Conservation (phyloP, 2,113 vertebrate genomes). For the Crotalus viridis region DNA sequence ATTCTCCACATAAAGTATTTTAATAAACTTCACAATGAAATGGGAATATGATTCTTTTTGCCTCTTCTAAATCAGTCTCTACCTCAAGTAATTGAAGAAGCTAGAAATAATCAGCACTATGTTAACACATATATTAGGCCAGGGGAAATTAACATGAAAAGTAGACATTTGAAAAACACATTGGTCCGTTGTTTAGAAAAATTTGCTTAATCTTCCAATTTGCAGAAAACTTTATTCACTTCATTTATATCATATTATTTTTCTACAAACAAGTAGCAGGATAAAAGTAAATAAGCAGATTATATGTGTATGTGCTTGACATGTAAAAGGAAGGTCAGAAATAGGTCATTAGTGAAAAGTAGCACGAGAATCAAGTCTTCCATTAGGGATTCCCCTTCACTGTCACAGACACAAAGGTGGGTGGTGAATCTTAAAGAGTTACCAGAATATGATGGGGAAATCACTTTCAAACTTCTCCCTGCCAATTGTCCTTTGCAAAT, state of each 20-base stretch:
- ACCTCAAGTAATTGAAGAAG: slow-evolving; percentile 29
- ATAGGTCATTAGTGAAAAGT: neutral
- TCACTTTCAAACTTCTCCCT: neutral
- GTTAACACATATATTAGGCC: neutral
- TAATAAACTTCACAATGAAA: slow-evolving; percentile 36
- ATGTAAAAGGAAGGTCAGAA: neutral
- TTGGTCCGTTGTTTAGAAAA: neutral
- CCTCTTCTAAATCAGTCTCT: slow-evolving; percentile 42
- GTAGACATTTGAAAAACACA: neutral
- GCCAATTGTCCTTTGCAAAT: neutral
- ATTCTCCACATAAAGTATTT: neutral
- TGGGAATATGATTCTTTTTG: slow-evolving; percentile 37
- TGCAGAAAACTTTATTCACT: neutral
- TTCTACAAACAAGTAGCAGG: neutral
- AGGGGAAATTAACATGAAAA: neutral
- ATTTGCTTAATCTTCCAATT: neutral
- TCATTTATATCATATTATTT: neutral
- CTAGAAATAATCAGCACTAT: neutral
- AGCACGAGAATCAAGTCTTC: neutral
- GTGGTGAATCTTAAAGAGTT: neutral
- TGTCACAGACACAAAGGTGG: neutral
- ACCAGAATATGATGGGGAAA: neutral
- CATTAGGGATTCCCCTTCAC: neutral
- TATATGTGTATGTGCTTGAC: neutral
- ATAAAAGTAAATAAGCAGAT: neutral